These are phyloP conservation scores for Lampris incognitus DNA, from an alignment of 2,113 vertebrate genomes.

Conservation along the genomic window DNA sequence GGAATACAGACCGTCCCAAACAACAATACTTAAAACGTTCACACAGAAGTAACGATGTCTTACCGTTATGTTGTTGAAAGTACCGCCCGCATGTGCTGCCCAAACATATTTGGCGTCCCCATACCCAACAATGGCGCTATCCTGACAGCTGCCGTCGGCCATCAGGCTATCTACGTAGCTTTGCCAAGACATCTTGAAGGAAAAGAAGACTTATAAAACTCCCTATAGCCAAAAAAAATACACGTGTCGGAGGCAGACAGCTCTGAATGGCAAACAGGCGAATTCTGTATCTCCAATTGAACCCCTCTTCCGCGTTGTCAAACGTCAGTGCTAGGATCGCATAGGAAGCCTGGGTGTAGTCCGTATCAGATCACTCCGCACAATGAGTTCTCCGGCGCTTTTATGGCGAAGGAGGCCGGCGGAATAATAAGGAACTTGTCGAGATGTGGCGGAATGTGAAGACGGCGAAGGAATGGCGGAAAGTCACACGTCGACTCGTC, in stretches of 20 bases:
- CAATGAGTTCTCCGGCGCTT: slow-evolving; percentile 63
- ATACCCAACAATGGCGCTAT: slow-evolving; percentile 89
- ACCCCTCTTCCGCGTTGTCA: slow-evolving; percentile 65
- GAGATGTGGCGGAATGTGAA: slow-evolving; percentile 45
- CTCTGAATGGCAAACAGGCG: slow-evolving; percentile 12
- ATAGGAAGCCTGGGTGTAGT: slow-evolving; percentile 77
- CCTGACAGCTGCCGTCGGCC: slow-evolving; percentile 90
- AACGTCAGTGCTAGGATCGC: slow-evolving; percentile 70
- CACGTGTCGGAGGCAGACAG: slow-evolving; percentile 23
- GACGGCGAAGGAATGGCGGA: not conserved
- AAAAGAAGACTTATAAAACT: slow-evolving; percentile 53
- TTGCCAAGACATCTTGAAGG: slow-evolving; percentile 87
- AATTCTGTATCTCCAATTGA: slow-evolving; percentile 49
- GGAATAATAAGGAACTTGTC: slow-evolving; percentile 56
- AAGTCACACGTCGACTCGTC: no score
- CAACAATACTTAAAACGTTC: no score
- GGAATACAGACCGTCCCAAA: no score
- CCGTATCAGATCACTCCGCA: slow-evolving; percentile 72
- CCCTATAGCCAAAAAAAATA: slow-evolving; percentile 30
- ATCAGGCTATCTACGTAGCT: slow-evolving; percentile 91
- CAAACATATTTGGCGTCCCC: slow-evolving; percentile 89
- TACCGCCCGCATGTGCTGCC: slow-evolving; percentile 84
- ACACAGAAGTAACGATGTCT: slow-evolving; percentile 11
- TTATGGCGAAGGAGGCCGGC: slow-evolving; percentile 60
- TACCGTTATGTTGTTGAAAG: slow-evolving; percentile 88